Percentiles rank a stretch among this genome's conserved stretches.
phyloP scores from a whole-genome alignment of 2,797 vertebrate species.

The Sparidentex hasta region DNA sequence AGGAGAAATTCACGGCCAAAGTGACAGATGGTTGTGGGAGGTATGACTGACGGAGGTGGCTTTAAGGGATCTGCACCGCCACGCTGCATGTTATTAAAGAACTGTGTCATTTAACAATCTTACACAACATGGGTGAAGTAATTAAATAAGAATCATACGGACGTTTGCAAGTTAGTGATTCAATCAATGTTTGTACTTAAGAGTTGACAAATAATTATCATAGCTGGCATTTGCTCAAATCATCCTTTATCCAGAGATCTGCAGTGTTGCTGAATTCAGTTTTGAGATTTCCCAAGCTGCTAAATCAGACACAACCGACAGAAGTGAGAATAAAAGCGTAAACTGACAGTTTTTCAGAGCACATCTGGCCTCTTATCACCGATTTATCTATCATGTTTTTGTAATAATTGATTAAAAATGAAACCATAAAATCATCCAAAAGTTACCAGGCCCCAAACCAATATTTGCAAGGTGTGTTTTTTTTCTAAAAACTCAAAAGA shows the following conservation, averaged over 20 bases:
- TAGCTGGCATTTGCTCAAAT: neutral
- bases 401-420: neutral
- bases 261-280: neutral
- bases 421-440: neutral
- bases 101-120: neutral
- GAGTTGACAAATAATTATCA: neutral
- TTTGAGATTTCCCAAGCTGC: neutral
- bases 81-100: constrained; percentile 6
- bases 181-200: constrained; percentile 7
- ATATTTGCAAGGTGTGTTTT: neutral
- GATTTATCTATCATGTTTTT: neutral
- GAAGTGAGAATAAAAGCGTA: neutral
- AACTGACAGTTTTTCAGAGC: neutral
- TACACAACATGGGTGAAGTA: neutral
- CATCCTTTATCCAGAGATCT: neutral
- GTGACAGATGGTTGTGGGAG: constrained; percentile 62
- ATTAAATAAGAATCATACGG: neutral
- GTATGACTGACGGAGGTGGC: constrained; percentile 37
- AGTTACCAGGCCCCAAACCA: neutral
- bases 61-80: constrained; percentile 5
- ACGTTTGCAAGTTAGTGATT: neutral
- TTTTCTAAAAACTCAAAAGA: neutral
- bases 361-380: neutral
- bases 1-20: constrained; percentile 32
- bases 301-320: constrained; percentile 15